These are phyloP conservation scores for Teleogryllus oceanicus DNA, from an alignment of 2,888 invertebrate species.

Conservation along the genomic window DNA sequence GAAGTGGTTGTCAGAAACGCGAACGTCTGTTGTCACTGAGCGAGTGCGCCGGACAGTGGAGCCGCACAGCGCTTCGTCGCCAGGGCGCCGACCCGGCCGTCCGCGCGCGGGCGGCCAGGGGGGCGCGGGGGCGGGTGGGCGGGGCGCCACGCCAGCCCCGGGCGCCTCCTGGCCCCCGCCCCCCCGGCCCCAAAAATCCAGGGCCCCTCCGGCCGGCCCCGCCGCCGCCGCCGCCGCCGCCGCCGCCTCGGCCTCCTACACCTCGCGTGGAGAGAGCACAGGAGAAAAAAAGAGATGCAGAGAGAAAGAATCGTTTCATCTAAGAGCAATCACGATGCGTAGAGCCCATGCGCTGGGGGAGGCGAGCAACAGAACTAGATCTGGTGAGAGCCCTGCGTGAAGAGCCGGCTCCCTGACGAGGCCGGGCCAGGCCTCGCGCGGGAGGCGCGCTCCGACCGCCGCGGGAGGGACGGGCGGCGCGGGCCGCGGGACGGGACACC, in stretches of 20 bases:
- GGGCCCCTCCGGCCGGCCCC: constrained; percentile 3
- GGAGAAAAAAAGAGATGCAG: background rate
- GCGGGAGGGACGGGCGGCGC: background rate
- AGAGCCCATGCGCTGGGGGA: constrained; percentile 18
- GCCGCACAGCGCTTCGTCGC: too few species aligned
- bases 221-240: background rate
- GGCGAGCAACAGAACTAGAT: constrained; percentile 18
- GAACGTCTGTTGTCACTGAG: too few species aligned
- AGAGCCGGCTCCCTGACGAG: background rate
- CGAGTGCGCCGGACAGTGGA: too few species aligned
- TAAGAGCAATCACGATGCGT: constrained; percentile 10
- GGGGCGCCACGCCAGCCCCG: background rate
- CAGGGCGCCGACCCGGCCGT: background rate
- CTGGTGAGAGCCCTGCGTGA: background rate
- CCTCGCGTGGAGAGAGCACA: background rate
- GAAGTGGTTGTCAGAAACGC: too few species aligned
- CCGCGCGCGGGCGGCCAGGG: background rate
- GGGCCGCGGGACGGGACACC: background rate
- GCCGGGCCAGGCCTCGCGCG: background rate
- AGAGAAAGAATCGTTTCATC: background rate
- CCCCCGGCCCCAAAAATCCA: background rate
- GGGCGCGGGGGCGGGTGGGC: background rate
- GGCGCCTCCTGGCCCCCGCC: background rate
- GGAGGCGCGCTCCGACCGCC: background rate
- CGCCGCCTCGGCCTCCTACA: background rate